These are phyloP conservation scores for Caenorhabditis macrosperma DNA, from an alignment of 2,888 invertebrate species.

Conservation along the genomic window DNA sequence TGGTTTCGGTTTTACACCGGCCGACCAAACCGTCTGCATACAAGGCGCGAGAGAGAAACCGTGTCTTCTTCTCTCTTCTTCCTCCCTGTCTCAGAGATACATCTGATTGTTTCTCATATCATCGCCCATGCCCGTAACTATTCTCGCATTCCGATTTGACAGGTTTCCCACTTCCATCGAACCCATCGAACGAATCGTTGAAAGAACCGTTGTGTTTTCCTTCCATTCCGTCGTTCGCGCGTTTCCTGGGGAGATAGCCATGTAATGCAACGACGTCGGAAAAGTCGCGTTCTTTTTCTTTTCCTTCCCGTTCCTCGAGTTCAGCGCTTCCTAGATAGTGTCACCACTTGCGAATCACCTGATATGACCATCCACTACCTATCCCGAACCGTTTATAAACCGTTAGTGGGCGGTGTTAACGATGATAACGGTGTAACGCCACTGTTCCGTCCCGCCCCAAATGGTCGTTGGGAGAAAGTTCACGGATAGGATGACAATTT, in stretches of 20 bases:
- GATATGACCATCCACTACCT: too few relatives aligned
- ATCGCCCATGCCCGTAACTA: slow-evolving; percentile 5
- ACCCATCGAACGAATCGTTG: slow-evolving; percentile 42
- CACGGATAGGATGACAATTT: too few relatives aligned
- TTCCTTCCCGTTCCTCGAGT: too few relatives aligned
- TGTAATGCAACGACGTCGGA: slow-evolving; percentile 32
- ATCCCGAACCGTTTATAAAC: too few relatives aligned
- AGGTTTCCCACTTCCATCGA: slow-evolving; percentile 34
- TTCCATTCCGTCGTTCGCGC: neutral
- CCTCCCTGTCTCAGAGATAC: slow-evolving; percentile 3
- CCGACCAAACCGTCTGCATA: slow-evolving; percentile 1
- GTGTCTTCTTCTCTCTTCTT: neutral
- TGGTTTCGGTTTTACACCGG: slow-evolving; percentile 42
- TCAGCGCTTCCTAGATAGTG: too few relatives aligned
- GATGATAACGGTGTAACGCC: too few relatives aligned
- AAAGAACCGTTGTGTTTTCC: slow-evolving; percentile 45
- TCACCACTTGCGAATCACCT: too few relatives aligned
- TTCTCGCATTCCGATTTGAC: slow-evolving; percentile 53
- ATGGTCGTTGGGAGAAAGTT: too few relatives aligned
- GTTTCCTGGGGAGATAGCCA: slow-evolving; percentile 24
- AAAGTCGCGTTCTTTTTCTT: neutral
- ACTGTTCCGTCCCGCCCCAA: too few relatives aligned
- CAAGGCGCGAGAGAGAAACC: slow-evolving; percentile 10
- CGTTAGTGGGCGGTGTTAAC: too few relatives aligned
- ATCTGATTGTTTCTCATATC: slow-evolving; percentile 29